Base-by-base conservation (phyloP, 1,140 invertebrate genomes). In the Scaptomyza graminum region DNA sequence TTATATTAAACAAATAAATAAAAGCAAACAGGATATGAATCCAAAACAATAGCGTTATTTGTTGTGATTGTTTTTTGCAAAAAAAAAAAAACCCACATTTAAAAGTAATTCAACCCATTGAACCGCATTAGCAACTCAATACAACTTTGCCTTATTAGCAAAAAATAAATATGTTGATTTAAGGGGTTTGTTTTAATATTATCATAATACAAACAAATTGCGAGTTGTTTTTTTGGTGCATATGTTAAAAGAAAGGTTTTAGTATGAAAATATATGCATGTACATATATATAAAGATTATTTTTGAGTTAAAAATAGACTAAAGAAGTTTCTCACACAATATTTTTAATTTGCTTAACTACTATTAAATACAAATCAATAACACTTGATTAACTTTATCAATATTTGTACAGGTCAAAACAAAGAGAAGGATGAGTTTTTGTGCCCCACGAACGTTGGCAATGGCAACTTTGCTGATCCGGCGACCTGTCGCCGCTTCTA, bases 401-500 rank as follows among this genome's bases (percentile, higher is more conserved):
- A 31, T 7, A 9, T 34, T 1, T 50, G 49, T 52, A 3, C 46
- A 92, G 91, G 79, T 16, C 90, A 92, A 82, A 79, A 92, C 12
- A 94, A 95, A 34, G 94, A 95, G 66, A 94, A 94, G 50, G 94
- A 94, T 72, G 94, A 95, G 63, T 97, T 96, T 72, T 91, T 91
- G 57, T 97, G 96, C 88, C 96, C 96, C 2, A 94, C 94, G 78
- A 94, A 94, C 15, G 94, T 95, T 76, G 97, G 96, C 68, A 97
- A 97, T 90, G 97, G 97, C 55, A 97, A 97, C 85, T 98, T 96
- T 91, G 96, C 97, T n/a, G 97, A 98, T 93, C 97, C 97, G 3
- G 95, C 94, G 13, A 97, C 96, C 6, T 98, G 97, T 87, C 93
- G 96, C 70, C 93, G 96, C 82, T 98, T 98, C 93, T 97, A 97